Evolutionary conservation across 1,140 invertebrate species (phyloP), one percentile per base, ranked within the genome.

Genomic region (Bombus waltoni): DNA sequence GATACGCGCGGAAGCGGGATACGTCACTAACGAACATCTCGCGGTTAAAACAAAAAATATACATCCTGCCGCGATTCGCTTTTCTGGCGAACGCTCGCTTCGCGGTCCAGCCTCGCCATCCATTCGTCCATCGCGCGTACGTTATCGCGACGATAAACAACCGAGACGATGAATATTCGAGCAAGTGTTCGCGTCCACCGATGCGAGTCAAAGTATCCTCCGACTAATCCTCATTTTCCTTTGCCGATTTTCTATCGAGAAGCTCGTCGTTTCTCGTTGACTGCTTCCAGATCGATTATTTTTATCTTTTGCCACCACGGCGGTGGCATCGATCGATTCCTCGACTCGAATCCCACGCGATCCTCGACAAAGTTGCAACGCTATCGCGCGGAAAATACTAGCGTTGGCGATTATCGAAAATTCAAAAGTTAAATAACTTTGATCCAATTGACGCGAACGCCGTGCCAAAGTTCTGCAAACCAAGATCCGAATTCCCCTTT

Each of bases 81-180:
- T 13, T 15, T 18, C n/a, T 42, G 25, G 18, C 35, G 44, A 11
- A 28, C n/a, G n/a, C 3, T 74, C 74, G 74, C 62, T 66, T 75
- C 71, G 81, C 22, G 5, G 25, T 22, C 8, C 25, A 15, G 40
- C 15, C n/a, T 32, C 25, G 10, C n/a, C 32, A 82, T 74, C 71
- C n/a, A 82, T 82, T 74, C 32, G 38, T 75, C 40, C 40, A 10
- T 2, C 47, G 28, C 22, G 81, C 40, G 40, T 82, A 44, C 38
- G 38, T 65, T 44, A 66, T 75, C 47, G 40, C n/a, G 22, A 25
- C 38, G 44, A 81, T 73, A 73, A 73, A 73, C 80, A 73, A 44
- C n/a, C 22, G 59, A 35, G 9, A 38, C 70, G 80, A 73, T 73
- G 80, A 81, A 81, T 73, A 81, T 62, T 81, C 70, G 11, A 81